phyloP scores from a whole-genome alignment of 1,140 invertebrate genomes.

The Camponotus floridanus region DNA sequence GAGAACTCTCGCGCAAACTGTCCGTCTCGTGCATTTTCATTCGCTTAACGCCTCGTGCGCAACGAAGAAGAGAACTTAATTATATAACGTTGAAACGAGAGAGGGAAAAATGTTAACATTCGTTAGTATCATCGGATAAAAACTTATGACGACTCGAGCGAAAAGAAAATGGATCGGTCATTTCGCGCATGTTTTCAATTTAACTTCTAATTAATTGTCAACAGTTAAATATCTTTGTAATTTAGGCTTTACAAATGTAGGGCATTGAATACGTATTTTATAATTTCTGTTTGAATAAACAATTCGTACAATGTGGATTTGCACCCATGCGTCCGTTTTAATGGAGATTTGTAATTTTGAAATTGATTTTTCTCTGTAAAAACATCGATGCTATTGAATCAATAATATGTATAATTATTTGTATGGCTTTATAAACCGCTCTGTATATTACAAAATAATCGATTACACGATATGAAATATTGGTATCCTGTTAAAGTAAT shows the following conservation, averaged over 20 bases:
- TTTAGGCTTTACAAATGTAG: constrained; percentile 13
- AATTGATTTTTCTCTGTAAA: neutral
- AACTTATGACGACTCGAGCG: neutral
- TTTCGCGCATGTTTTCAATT: constrained; percentile 25
- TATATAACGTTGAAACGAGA: constrained; percentile 34
- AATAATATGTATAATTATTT: neutral
- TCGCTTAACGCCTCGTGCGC: constrained; percentile 23
- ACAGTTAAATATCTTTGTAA: constrained; percentile 15
- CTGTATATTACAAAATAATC: constrained; percentile 9
- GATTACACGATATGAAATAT: neutral
- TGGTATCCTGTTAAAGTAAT: neutral
- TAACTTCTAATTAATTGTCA: constrained; percentile 36
- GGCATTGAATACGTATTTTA: neutral
- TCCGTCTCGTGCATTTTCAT: constrained; percentile 36
- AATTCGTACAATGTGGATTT: neutral
- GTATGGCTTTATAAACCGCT: neutral
- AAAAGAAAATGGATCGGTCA: neutral
- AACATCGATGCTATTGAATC: neutral
- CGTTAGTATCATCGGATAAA: constrained; percentile 32
- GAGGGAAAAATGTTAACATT: constrained; percentile 18
- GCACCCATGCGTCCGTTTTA: neutral
- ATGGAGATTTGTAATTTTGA: neutral
- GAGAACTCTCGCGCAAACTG: constrained; percentile 30
- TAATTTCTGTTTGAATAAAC: neutral
- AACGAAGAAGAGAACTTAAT: constrained; percentile 31